Evolutionary conservation across 2,888 invertebrate species (phyloP), one percentile per base, ranked within the genome.

Genomic region (Tyria jacobaeae): DNA sequence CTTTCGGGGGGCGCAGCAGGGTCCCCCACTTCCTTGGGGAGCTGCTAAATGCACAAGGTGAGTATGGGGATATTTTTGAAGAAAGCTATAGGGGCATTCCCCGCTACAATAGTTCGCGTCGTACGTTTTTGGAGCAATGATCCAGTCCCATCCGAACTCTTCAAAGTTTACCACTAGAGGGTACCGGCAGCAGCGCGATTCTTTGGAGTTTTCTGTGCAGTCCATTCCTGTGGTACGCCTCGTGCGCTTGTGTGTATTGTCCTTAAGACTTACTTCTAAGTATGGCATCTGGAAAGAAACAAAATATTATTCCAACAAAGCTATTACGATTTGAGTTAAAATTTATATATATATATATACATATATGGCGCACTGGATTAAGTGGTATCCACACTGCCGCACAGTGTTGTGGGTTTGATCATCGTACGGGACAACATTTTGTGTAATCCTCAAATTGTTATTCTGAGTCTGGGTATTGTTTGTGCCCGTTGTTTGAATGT

Each of bases 121-220:
- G 94, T 99, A 99, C 66, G 96, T 95, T 81, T 98, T 98, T 0
- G 99, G 99, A 0, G 99, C 99, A 64, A 99, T 98, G 80, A 99
- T 97, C 96, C 99, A 99, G 85, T 99, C 98, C 98, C 99, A 99
- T 31, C 99, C 99, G 85, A 99, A 98, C 83, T 97, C 96, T 76
- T 97, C 97, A 88, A 99, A 99, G 94, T 99, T 98, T 17, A 99
- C 98, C 15, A 96, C 96, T 49, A 99, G 94, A 0, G 99, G 98
- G 89, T 98, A 99, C 5, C 99, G 96, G 85, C 99, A 99, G 91
- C 99, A 99, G 51, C 98, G 95, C 34, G 96, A 95, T 82, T 98
- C 98, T 75, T 96, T 95, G 12, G 96, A 96, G 75, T 95, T 95
- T 78, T 97, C 98, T 61, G 97, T 96, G 91, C 99, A 99, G 85